phyloP scores from a whole-genome alignment of 2,888 invertebrate species.

The Drosophila neonasuta region DNA sequence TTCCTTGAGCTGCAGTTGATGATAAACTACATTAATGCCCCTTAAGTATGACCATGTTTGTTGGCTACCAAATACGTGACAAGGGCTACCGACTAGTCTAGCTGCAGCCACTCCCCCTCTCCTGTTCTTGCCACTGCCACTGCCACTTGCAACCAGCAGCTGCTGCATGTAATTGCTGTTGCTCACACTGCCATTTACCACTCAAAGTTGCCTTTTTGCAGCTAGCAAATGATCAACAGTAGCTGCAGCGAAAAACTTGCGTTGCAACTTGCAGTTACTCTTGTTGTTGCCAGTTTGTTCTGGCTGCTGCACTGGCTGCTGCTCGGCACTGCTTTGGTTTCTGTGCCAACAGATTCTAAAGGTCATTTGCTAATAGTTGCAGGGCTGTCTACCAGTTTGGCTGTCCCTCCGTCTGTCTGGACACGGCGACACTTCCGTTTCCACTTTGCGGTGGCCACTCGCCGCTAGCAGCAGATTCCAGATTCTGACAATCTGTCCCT shows the following conservation, averaged over 20 bases:
- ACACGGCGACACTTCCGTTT: constrained; percentile 76
- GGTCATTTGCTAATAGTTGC: constrained; percentile 64
- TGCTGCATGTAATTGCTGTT: constrained; percentile 64
- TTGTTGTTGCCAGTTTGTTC: constrained; percentile 9
- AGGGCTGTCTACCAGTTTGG: constrained; percentile 30
- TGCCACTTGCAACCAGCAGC: constrained; percentile 26
- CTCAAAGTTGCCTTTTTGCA: constrained; percentile 65
- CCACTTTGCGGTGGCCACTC: constrained; percentile 73
- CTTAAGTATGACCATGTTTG: constrained; percentile 75
- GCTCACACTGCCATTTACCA: constrained; percentile 71
- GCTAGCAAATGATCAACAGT: constrained; percentile 57
- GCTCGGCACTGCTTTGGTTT: constrained; percentile 54
- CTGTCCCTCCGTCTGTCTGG: constrained; percentile 45
- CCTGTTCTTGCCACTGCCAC: constrained; percentile 13
- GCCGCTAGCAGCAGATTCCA: constrained; percentile 26
- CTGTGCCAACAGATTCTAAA: constrained; percentile 72
- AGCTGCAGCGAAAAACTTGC: constrained; percentile 52
- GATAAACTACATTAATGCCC: constrained; percentile 78
- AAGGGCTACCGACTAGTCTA: constrained; percentile 45
- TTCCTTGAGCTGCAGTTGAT: constrained; percentile 42
- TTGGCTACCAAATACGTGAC: constrained; percentile 66
- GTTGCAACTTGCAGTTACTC: constrained; percentile 38
- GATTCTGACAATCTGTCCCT: constrained; percentile 45
- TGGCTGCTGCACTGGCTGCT: constrained; percentile 10
- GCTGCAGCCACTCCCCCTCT: constrained; percentile 12